Evolutionary conservation across 2,797 vertebrate genomes (phyloP).

Genomic region (Meda fulgida): DNA sequence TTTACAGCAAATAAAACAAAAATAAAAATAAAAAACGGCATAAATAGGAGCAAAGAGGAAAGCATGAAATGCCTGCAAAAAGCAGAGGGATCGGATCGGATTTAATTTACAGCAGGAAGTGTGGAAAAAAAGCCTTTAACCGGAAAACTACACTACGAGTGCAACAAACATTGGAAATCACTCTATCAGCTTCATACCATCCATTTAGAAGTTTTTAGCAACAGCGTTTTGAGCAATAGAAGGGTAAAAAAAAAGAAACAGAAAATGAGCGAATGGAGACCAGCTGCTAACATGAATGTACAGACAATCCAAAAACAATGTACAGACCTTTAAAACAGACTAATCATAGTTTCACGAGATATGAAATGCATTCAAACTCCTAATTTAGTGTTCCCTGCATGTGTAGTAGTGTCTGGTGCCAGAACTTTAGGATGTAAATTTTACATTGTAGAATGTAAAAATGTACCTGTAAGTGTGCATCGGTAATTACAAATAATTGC

Average conservation of each 20-base stretch:
- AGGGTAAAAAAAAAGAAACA: not conserved
- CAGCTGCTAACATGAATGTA: slow-evolving; percentile 24
- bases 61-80: slow-evolving; percentile 35
- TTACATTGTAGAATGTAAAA: slow-evolving; percentile 15
- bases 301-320: slow-evolving; percentile 22
- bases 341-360: not conserved
- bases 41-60: slow-evolving; percentile 35
- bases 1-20: slow-evolving; percentile 91
- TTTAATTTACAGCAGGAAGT: slow-evolving; percentile 57
- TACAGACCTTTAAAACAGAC: slow-evolving; percentile 24
- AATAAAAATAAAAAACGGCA: slow-evolving; percentile 71
- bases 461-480: slow-evolving; percentile 21
- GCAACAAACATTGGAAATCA: slow-evolving; percentile 33
- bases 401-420: slow-evolving; percentile 19
- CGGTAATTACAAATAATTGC: slow-evolving; percentile 41
- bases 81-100: slow-evolving; percentile 60
- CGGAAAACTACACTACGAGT: slow-evolving; percentile 43
- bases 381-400: slow-evolving; percentile 28
- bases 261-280: not conserved
- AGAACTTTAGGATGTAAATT: not conserved
- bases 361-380: slow-evolving; percentile 20
- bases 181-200: slow-evolving; percentile 34
- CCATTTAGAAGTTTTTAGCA: slow-evolving; percentile 46
- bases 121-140: slow-evolving; percentile 34
- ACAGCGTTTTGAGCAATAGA: slow-evolving; percentile 45